Evolutionary conservation across 2,113 vertebrate species (phyloP), one percentile per base, ranked within the genome.

Genomic region (Anhinga rufa): DNA sequence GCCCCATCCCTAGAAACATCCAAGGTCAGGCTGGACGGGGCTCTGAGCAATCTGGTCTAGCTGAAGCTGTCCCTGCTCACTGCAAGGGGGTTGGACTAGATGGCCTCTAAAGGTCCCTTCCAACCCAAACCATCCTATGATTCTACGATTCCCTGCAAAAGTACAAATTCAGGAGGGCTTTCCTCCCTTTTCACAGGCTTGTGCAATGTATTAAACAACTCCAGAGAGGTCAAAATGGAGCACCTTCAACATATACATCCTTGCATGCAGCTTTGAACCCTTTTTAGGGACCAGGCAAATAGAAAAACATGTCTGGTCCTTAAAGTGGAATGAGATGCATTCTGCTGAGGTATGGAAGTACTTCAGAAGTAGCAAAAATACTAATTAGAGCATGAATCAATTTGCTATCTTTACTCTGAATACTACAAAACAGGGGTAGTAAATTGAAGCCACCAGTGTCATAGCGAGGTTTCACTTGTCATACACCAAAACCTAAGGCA

Each of bases 221-320:
- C 19, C 36, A 16, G 61, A 32, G 70, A 52, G 24, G 14, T 13
- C 19, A 57, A 8, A 61, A 64, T 51, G 66, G 71, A 77, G 42
- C 28, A 58, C n/a, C 70, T n/a, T n/a, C 70, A 20, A 1, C 0
- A 0, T 5, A 29, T 42, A 11, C 32, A n/a, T 2, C 42, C 68
- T 64, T 21, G 17, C 18, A 1, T 1, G 11, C 8, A 48, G 6
- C 4, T 24, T 0, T 3, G 15, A 65, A 36, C 44, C 4, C 10
- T 20, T 48, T 12, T 12, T 3, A 42, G 64, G 65, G 34, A 80
- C 10, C 36, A 42, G 18, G 44, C 13, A 77, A 83, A 36, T 0
- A 10, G 70, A 31, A 80, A 68, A 65, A 60, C 31, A 26, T 2
- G 1, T 8, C 52, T 88, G 54, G 24, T 65, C 20, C 75, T 62